These are phyloP conservation scores for Microplitis demolitor DNA, from an alignment of 1,140 invertebrate species.

Conservation along the genomic window DNA sequence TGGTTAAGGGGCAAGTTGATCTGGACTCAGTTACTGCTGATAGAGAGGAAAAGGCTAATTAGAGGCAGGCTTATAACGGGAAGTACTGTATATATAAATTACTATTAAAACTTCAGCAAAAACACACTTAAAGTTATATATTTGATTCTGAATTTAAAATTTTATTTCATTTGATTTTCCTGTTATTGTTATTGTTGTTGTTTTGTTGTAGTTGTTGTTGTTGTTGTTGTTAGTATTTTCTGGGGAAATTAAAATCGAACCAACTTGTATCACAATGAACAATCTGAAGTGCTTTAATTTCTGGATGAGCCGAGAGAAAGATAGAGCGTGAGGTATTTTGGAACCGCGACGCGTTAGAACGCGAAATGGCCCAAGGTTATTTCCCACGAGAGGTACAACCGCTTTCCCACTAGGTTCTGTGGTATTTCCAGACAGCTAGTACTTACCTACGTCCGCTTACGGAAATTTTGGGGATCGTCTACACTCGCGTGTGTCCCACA, in stretches of 20 bases:
- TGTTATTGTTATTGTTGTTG: too few relatives aligned
- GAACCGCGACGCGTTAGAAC: slow-evolving; percentile 7
- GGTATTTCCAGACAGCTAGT: slow-evolving; percentile 20
- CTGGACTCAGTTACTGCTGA: too few relatives aligned
- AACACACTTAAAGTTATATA: too few relatives aligned
- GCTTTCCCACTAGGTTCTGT: slow-evolving; percentile 8
- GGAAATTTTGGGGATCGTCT: slow-evolving; percentile 20
- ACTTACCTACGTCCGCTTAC: slow-evolving; percentile 16
- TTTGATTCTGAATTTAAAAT: too few relatives aligned
- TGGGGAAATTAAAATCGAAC: slow-evolving; percentile 29
- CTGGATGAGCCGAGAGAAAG: slow-evolving; percentile 7
- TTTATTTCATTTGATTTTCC: too few relatives aligned
- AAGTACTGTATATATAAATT: too few relatives aligned
- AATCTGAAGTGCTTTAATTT: slow-evolving; percentile 22
- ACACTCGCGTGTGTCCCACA: slow-evolving; percentile 4
- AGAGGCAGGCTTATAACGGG: too few relatives aligned
- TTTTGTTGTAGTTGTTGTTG: too few relatives aligned
- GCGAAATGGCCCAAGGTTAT: slow-evolving; percentile 36
- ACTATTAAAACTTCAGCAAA: too few relatives aligned
- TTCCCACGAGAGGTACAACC: slow-evolving; percentile 36
- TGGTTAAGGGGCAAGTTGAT: too few relatives aligned
- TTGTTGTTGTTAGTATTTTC: too few relatives aligned
- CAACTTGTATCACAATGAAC: background rate
- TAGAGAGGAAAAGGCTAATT: too few relatives aligned
- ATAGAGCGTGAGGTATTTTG: background rate